phyloP scores from a whole-genome alignment of 2,113 vertebrate species.

The Nanorana parkeri region DNA sequence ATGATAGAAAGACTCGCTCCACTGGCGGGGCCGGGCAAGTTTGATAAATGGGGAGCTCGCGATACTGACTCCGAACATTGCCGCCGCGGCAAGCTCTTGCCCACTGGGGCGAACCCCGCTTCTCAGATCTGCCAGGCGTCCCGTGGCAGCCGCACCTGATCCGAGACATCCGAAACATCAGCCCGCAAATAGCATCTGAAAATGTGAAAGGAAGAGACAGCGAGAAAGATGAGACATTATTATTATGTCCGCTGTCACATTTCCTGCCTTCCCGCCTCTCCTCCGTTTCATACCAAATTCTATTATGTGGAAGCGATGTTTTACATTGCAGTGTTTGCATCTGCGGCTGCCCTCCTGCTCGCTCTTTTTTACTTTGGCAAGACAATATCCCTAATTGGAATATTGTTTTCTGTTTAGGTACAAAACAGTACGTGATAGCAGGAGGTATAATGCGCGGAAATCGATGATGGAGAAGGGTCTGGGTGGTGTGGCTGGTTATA shows the following conservation, averaged over 20 bases:
- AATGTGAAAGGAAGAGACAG: slow-evolving; percentile 18
- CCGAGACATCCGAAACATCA: slow-evolving; percentile 79
- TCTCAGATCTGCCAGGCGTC: slow-evolving; percentile 86
- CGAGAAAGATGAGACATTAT: slow-evolving; percentile 79
- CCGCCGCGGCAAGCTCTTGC: slow-evolving; percentile 79
- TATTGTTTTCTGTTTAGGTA: too few species aligned
- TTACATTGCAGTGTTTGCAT: not conserved
- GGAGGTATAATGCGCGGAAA: too few species aligned
- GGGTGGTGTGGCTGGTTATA: too few species aligned
- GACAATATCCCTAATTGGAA: too few species aligned
- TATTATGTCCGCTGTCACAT: slow-evolving; percentile 46
- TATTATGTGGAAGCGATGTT: not conserved
- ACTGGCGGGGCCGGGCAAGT: slow-evolving; percentile 98
- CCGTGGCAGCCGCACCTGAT: slow-evolving; percentile 80
- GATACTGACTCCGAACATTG: slow-evolving; percentile 87
- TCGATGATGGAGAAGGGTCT: too few species aligned
- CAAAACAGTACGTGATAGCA: too few species aligned
- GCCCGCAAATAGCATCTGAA: slow-evolving; percentile 75
- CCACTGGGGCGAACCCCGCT: slow-evolving; percentile 85
- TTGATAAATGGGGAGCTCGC: slow-evolving; percentile 99
- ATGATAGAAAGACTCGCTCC: slow-evolving; percentile 99
- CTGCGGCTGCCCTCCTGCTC: too few species aligned
- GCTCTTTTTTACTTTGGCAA: too few species aligned
- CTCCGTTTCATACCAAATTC: not conserved
- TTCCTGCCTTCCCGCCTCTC: not conserved